Base-by-base conservation (phyloP, 2,797 vertebrate genomes). In the Philypnodon macrostomus region DNA sequence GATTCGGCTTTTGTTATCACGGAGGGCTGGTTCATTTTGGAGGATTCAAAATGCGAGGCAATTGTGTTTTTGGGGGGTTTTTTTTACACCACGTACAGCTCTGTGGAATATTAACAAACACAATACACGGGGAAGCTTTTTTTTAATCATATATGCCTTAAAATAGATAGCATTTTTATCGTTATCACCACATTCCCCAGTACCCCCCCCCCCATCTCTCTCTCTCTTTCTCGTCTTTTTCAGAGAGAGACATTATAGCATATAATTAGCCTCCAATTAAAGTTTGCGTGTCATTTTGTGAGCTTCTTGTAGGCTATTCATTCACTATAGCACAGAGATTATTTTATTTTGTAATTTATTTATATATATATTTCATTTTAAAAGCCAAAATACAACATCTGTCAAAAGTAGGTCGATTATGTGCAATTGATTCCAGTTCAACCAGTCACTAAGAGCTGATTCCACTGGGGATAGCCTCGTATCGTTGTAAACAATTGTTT, bases 361-460 rank as follows among this genome's bases (percentile, higher is more conserved):
- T n/a, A n/a, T n/a, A n/a, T n/a, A n/a, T n/a, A n/a, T n/a, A n/a
- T n/a, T n/a, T n/a, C n/a, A n/a, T n/a, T n/a, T n/a, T n/a, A 11
- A 16, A 23, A 30, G 1, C 15, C 32, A 31, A 60, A 36, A 45
- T 17, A 63, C 16, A 37, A 14, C 55, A 70, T 48, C 78, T 72
- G 48, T 78, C 21, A 33, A 78, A 88, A 86, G 63, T 80, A 58
- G 63, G 69, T 87, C 67, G 69, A 75, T 79, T 62, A 61, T 52
- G 59, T 64, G 35, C 55, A 70, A 67, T 81, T 73, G 68, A 75
- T 77, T n/a, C n/a, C n/a, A n/a, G n/a, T n/a, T 62, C 37, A 76
- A 64, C 32, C 75, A 62, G 74, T 47, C 73, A 85, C 60, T 67
- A 79, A 86, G 79, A 84, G 65, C 69, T 75, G 60, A 76, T 73